These are phyloP conservation scores for Urosaurus nigricauda DNA, from an alignment of 2,797 vertebrate genomes.

Conservation along the genomic window DNA sequence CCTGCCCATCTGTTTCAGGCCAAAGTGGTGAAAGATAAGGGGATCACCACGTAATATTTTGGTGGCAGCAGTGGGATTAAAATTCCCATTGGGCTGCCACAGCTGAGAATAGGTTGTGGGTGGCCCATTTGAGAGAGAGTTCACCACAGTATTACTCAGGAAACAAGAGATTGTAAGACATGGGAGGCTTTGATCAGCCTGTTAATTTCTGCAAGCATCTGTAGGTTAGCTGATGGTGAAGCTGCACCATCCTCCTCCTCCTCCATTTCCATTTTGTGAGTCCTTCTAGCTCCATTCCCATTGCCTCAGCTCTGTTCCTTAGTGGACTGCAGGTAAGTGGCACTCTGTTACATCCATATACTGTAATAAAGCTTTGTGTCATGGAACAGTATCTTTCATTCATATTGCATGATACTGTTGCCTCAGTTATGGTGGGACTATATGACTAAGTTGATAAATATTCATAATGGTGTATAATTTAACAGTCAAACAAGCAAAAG, in stretches of 20 bases:
- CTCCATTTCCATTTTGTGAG: background rate
- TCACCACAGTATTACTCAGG: background rate
- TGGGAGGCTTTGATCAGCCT: background rate
- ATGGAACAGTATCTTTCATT: background rate
- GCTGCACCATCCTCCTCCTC: no score
- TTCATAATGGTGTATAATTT: slow-evolving; percentile 16
- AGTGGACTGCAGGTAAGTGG: background rate
- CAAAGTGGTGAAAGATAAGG: no score
- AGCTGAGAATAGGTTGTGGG: no score
- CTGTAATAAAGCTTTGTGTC: background rate
- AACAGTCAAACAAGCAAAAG: slow-evolving; percentile 3
- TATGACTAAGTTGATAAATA: slow-evolving; percentile 22
- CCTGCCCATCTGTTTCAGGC: no score
- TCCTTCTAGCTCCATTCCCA: background rate
- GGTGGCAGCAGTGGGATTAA: no score
- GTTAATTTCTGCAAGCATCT: background rate
- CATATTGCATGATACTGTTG: background rate
- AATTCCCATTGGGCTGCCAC: no score
- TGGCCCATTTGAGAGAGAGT: no score
- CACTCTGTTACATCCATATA: background rate
- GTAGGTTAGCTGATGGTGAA: background rate
- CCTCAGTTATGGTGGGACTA: background rate
- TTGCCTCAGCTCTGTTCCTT: background rate
- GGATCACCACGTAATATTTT: no score
- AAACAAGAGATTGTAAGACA: background rate